These are phyloP conservation scores for Esox lucius DNA, from an alignment of 2,797 vertebrate genomes.

Conservation along the genomic window DNA sequence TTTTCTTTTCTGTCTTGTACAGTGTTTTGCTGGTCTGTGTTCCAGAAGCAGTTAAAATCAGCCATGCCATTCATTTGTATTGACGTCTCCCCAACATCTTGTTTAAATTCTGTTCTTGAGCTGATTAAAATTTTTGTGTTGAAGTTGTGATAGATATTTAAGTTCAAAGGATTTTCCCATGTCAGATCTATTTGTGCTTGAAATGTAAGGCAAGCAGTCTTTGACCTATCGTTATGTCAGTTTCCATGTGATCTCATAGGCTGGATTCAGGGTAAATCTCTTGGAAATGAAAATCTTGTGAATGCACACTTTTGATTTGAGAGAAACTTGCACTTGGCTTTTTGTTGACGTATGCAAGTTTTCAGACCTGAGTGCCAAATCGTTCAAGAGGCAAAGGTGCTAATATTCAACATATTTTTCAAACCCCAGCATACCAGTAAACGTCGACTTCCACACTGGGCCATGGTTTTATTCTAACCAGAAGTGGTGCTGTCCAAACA, in stretches of 20 bases:
- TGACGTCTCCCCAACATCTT: not conserved
- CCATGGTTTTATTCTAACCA: too few species aligned
- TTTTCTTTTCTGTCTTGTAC: not conserved
- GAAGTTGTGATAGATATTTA: not conserved
- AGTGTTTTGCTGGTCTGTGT: not conserved
- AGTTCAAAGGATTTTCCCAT: constrained; percentile 2
- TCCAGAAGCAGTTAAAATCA: not conserved
- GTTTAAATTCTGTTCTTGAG: not conserved
- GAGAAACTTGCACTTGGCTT: too few species aligned
- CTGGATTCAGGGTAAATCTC: not conserved
- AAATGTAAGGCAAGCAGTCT: not conserved
- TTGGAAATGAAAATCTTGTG: too few species aligned
- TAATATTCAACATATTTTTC: too few species aligned
- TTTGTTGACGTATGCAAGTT: too few species aligned
- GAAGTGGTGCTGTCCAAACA: too few species aligned
- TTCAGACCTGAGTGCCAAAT: too few species aligned
- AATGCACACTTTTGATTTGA: too few species aligned
- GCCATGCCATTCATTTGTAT: not conserved
- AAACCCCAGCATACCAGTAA: too few species aligned
- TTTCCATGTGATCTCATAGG: not conserved
- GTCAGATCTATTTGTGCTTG: not conserved
- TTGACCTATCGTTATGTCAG: not conserved
- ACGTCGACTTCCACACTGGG: too few species aligned
- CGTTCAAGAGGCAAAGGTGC: too few species aligned
- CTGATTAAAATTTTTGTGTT: not conserved